Percentiles rank a stretch among this genome's conserved stretches.
Evolutionary conservation across 2,888 invertebrate species (phyloP).

Genomic region (Theretra japonica): DNA sequence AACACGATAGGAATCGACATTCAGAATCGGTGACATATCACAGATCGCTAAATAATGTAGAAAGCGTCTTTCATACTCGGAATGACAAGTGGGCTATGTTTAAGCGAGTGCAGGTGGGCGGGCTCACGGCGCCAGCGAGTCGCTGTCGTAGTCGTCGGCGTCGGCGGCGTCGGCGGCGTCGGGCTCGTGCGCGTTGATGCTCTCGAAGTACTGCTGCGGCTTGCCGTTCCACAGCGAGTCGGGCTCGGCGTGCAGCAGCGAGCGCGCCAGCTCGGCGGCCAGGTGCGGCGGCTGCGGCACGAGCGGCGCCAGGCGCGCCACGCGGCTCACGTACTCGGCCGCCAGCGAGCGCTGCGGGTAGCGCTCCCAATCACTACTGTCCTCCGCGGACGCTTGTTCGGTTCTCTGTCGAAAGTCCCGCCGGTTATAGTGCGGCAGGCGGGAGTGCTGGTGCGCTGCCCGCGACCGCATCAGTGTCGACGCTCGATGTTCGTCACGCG

Average conservation of each 20-base stretch:
- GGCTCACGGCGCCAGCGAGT: slow-evolving; percentile 62
- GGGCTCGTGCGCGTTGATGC: slow-evolving; percentile 86
- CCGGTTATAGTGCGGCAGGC: slow-evolving; percentile 33
- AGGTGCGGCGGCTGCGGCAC: slow-evolving; percentile 62
- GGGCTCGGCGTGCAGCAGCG: slow-evolving; percentile 58
- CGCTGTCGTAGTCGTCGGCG: slow-evolving; percentile 61
- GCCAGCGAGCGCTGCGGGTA: slow-evolving; percentile 37
- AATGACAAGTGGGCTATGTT: slow-evolving; percentile 37
- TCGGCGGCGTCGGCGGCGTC: slow-evolving; percentile 40
- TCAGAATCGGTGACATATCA: slow-evolving; percentile 57
- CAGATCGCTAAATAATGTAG: slow-evolving; percentile 57
- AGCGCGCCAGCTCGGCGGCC: slow-evolving; percentile 55
- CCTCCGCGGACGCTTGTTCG: slow-evolving; percentile 29
- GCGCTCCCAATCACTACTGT: slow-evolving; percentile 38
- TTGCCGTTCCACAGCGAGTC: slow-evolving; percentile 84
- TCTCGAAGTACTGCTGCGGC: slow-evolving; percentile 87
- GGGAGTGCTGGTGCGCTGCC: slow-evolving; percentile 11
- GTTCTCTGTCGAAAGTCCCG: slow-evolving; percentile 47
- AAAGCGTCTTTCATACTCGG: slow-evolving; percentile 47
- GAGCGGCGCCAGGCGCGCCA: slow-evolving; percentile 67
- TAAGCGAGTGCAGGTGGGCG: background rate
- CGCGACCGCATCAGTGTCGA: slow-evolving; percentile 8
- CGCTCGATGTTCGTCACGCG: background rate
- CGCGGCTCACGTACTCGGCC: slow-evolving; percentile 73
- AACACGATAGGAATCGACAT: slow-evolving; percentile 37